phyloP scores from a whole-genome alignment of 23 tunicate species.

The Styela clava region DNA sequence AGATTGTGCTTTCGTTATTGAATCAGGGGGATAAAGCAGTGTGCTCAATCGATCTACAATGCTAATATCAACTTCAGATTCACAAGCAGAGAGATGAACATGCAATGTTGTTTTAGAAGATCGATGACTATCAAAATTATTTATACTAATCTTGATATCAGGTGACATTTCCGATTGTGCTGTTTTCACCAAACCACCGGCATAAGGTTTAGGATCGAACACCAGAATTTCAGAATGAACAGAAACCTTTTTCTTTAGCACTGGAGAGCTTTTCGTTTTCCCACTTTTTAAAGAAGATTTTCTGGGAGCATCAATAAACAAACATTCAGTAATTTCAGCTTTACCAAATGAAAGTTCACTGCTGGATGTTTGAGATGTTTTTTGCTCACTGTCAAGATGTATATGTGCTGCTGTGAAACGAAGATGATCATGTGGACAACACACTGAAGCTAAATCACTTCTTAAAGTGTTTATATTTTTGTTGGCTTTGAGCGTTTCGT shows the following conservation, averaged over 20 bases:
- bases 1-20: background rate
- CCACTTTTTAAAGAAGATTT: background rate
- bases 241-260: background rate
- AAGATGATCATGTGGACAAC: slow-evolving; percentile 39
- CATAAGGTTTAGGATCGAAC: background rate
- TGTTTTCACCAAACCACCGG: background rate
- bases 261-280: slow-evolving; percentile 3
- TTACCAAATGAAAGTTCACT: slow-evolving; percentile 42
- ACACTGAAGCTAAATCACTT: slow-evolving; percentile 5
- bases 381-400: slow-evolving; percentile 29
- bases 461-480: background rate
- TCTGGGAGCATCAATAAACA: slow-evolving; percentile 10
- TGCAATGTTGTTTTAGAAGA: background rate
- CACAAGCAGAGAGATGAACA: slow-evolving; percentile 37
- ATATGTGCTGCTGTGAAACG: slow-evolving; percentile 38
- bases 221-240: slow-evolving; percentile 12
- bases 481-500: background rate
- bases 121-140: background rate
- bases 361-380: slow-evolving; percentile 1
- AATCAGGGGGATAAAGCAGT: slow-evolving; percentile 7
- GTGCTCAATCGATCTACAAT: slow-evolving; percentile 53
- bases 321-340: slow-evolving; percentile 45
- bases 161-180: background rate
- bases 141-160: slow-evolving; percentile 1
- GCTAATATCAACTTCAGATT: slow-evolving; percentile 62